Evolutionary conservation across 2,888 invertebrate genomes (phyloP), one percentile per base, ranked within the genome.

Genomic region (Ptychoptera albimana): DNA sequence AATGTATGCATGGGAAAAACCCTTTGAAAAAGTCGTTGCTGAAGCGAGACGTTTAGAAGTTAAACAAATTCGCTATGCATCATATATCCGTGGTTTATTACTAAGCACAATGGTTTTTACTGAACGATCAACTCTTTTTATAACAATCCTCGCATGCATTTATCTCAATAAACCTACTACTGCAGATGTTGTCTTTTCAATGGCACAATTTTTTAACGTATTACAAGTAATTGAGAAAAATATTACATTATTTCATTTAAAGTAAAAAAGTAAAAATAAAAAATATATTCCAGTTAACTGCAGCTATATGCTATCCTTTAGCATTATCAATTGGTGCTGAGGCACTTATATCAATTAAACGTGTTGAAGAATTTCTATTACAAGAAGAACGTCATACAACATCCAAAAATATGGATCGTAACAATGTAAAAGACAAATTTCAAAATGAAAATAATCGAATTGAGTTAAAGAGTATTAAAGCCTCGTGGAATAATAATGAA

Each of bases 1-100:
- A 71, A 93, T 94, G 91, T 94, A 93, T 60, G 86, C 91, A 3
- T 94, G 94, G 85, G 94, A 94, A 61, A 82, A 79, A 53, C 86
- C 91, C 1, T 93, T 94, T 58, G 81, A 83, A 48, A 73, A 79
- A 49, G 73, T 91, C n/a, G 82, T 94, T 2, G 75, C 77, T 8
- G 61, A 74, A 42, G 81, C 86, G 2, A 68, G 93, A 55, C 75
- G 74, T 67, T 78, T 73, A 53, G 81, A 77, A 54, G 72, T 78
- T 49, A 68, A 71, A 42, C 70, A 72, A 53, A 72, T 79, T 51
- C 70, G 70, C 8, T 73, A 73, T 46, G 75, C 76, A 14, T 75
- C 79, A 0, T 79, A 79, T 59, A 67, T 77, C 48, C 73, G 74
- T 49, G 82, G 72, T 32, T 68, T 77, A 49, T 79, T 75, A 67